These are phyloP conservation scores for Halichoerus grypus DNA, from an alignment of 2,113 vertebrate genomes.

Conservation along the genomic window DNA sequence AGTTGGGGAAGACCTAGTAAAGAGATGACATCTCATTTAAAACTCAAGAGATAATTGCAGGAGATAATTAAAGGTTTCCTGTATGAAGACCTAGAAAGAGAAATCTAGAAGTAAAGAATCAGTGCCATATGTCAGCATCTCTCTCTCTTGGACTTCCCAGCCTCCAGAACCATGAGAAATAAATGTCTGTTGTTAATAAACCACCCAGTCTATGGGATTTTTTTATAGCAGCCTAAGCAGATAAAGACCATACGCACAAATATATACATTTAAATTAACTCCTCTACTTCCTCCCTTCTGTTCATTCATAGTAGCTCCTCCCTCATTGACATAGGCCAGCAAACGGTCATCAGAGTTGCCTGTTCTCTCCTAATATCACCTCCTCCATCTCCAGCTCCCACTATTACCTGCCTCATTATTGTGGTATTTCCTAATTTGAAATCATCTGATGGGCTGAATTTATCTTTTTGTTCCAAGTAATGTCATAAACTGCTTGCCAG, in stretches of 20 bases:
- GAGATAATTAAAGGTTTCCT: not conserved
- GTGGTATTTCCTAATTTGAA: not conserved
- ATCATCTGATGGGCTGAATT: not conserved
- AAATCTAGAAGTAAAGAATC: not conserved
- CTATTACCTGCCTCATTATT: not conserved
- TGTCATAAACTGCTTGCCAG: not conserved
- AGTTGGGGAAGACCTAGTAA: not conserved
- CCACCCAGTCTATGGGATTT: not conserved
- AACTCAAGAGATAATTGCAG: not conserved
- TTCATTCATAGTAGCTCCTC: not conserved
- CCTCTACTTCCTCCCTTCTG: not conserved
- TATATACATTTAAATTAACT: not conserved
- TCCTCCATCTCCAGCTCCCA: not conserved
- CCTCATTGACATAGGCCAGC: not conserved
- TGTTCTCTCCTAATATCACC: not conserved
- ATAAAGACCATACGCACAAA: not conserved
- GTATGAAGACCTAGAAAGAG: not conserved
- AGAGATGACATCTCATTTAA: not conserved
- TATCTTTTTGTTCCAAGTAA: not conserved
- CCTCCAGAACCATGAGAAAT: not conserved
- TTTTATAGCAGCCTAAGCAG: not conserved
- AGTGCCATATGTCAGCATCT: not conserved
- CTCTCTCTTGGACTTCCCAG: not conserved
- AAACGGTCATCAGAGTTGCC: not conserved
- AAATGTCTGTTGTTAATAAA: not conserved